Conservation (phyloP, 2,888 invertebrate species). For the Melinaea marsaeus region DNA sequence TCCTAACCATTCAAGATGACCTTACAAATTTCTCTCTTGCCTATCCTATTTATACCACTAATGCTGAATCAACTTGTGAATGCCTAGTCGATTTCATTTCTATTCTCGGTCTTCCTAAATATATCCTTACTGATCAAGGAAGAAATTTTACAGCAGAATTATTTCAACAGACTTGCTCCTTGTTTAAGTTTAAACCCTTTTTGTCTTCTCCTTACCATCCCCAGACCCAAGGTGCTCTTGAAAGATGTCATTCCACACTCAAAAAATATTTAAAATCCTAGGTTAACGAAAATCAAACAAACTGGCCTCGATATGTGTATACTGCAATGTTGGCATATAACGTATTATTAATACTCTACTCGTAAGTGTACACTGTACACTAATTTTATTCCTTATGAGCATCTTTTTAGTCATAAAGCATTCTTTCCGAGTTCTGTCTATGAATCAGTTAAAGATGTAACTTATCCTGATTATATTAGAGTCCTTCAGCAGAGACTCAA, state of each 20-base stretch:
- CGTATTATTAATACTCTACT: too few relatives aligned
- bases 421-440: background rate
- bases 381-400: background rate
- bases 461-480: background rate
- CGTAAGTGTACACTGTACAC: background rate
- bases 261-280: too few relatives aligned
- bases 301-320: too few relatives aligned
- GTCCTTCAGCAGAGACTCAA: background rate
- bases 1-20: conserved; percentile 8
- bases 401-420: background rate
- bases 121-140: conserved; percentile 24
- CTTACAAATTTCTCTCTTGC: conserved; percentile 30
- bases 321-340: too few relatives aligned
- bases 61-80: conserved; percentile 30
- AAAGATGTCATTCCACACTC: too few relatives aligned
- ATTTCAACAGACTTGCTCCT: background rate
- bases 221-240: too few relatives aligned
- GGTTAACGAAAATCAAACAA: too few relatives aligned
- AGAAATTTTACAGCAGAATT: background rate
- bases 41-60: conserved; percentile 21
- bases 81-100: conserved; percentile 28
- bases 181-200: too few relatives aligned
- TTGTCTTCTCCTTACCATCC: too few relatives aligned
- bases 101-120: conserved; percentile 28
- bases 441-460: background rate